Base-by-base conservation (phyloP, 2,113 vertebrate genomes). In the Trogon melanurus region DNA sequence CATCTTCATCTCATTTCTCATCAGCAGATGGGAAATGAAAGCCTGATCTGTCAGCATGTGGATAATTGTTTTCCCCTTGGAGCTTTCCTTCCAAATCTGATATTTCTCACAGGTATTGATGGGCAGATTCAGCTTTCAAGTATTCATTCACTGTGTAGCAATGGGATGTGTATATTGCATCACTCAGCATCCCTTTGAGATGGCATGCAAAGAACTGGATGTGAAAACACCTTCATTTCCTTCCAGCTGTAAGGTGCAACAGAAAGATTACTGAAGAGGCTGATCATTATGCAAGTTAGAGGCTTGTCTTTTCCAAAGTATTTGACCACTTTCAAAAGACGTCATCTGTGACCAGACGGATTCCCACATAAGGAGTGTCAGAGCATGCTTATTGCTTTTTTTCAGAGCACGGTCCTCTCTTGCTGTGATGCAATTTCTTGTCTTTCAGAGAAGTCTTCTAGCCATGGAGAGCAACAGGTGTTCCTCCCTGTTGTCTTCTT, bases 161-260 rank as follows among this genome's bases (percentile, higher is more conserved):
- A 65, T 48, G 54, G 14, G 34, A 84, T 91, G 86, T 86, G 29
- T 84, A 23, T 79, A 75, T 89, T 92, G 61, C 38, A 60, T 93
- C 92, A 95, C 72, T 92, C 72, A 89, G 32, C 61, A 89, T 48
- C 76, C 61, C 29, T 92, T 92, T 84, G 66, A 89, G 83, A 93
- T 48, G 64, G 16, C 48, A 73, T 16, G 38, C 22, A 64, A 80
- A 74, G 60, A 56, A 78, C 38, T 92, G 45, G 65, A 95, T 78
- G 36, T 38, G 25, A 54, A 93, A 93, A 89, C 65, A 74, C 65
- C 56, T 86, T 86, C 23, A 80, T 80, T 94, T 89, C 67, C 60
- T 95, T 92, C 23, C 47, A 88, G 32, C 5, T 44, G 48, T 58
- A 47, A 74, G 78, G 20, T 30, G 27, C 30, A 84, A 48, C 6